Evolutionary conservation across 2,888 invertebrate genomes (phyloP), one percentile per base, ranked within the genome.

Genomic region (Cecidostiba fungosa): DNA sequence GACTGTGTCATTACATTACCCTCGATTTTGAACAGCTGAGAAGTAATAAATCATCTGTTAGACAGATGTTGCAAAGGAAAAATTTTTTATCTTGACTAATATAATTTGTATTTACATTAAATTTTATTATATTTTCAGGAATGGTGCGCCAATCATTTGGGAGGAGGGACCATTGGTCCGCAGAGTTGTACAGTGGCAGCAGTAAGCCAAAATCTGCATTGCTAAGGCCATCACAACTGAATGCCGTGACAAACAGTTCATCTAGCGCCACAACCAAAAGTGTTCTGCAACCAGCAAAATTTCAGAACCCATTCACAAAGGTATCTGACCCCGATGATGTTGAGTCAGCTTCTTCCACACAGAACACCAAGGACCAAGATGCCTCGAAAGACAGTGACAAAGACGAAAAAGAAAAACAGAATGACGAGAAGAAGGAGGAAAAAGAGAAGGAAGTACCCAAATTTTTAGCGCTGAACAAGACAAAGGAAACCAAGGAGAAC

Each of bases 251-350:
- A 1, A 91, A 90, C 54, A 89, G 83, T 84, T 54, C 88, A 90
- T 23, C 54, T 19, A 87, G 88, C 0, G 50, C 88, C 0, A 84
- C 89, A 0, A 87, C 90, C 0, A 91, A 91, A 84, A 88, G 87
- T 16, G 86, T 91, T 14, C 77, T 92, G 23, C 91, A 92, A 76
- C 91, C 92, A 3, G 89, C 92, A 5, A 92, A 91, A 84, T 90
- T 92, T 82, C 90, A 90, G 16, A 93, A 92, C 89, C 92, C 92
- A 0, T 92, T 92, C 73, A 85, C 88, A 6, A 92, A 92, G 88
- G 79, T 89, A 0, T 77, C 83, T 1, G 90, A 86, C 2, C 16
- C 81, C 2, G 79, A 81, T 4, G 88, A 89, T 4, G 86, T 77
- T 23, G 89, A 88, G 5, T 10, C 86, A 74, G 3, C 86, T 80